Base-by-base conservation (phyloP, 2,888 invertebrate genomes). In the Dasypogon diadema region DNA sequence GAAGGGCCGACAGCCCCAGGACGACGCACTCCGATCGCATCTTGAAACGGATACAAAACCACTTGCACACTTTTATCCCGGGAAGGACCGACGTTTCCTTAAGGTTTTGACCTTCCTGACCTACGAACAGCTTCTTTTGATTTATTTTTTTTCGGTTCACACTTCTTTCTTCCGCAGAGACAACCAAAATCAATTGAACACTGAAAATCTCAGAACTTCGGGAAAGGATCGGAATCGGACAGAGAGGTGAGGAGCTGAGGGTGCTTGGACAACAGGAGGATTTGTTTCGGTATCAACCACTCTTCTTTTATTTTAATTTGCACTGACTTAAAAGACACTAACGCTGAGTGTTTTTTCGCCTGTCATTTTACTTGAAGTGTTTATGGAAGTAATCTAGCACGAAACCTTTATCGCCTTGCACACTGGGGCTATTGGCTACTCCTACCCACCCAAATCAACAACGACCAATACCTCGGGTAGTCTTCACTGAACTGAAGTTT, bases 401-500 rank as follows among this genome's bases (percentile, higher is more conserved):
- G 65, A 65, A 46, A 63, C 37, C 22, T 46, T 18, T 42, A 12
- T 42, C 65, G 14, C 65, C 34, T 21, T 46, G 65, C 46, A 65
- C 65, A 22, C 24, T 46, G 46, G n/a, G 2, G 42, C n/a, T 21
- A 26, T 22, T 10, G 10, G 14, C 51, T 26, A 54, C 65, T 18
- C 70, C n/a, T 16, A 22, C 51, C 70, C 77, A 73, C 74, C 75
- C 48, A 42, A 42, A 12, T 6, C 10, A 42, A 12, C 42, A 48
- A 80, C 82, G 79, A 82, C 82, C 82, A 81, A 81, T 81, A 81
- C 81, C 81, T 81, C 80, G 80, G 81, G 81, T 79, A 82, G 82
- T 82, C 81, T 81, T 82, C 81, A 81, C 81, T 81, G 81, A 82
- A 82, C 82, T 82, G 81, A 80, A 80, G 80, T 81, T 81, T 82